Evolutionary conservation across 2,888 invertebrate species (phyloP).

Genomic region (Meta bourneti): DNA sequence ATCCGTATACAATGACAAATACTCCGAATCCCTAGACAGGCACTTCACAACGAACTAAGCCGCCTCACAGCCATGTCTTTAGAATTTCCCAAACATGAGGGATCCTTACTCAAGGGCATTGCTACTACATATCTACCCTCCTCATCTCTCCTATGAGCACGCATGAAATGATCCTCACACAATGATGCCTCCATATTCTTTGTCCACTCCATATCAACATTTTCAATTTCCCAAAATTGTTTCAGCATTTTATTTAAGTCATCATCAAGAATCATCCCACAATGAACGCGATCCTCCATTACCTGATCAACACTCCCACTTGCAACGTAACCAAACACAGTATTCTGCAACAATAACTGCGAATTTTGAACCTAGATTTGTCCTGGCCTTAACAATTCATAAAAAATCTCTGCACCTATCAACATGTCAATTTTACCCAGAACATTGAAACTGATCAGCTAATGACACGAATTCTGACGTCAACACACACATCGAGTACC

Average conservation of each 20-base stretch:
- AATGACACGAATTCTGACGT: not conserved
- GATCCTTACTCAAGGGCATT: conserved; percentile 14
- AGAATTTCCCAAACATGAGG: conserved; percentile 17
- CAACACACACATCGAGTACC: not conserved
- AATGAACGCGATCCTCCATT: not conserved
- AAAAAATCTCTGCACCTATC: not conserved
- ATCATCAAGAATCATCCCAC: too few species aligned
- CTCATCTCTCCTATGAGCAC: not conserved
- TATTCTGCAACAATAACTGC: conserved; percentile 12
- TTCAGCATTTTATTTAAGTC: conserved; percentile 3
- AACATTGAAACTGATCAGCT: too few species aligned
- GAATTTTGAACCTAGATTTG: too few species aligned
- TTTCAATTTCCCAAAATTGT: conserved; percentile 32
- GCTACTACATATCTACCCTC: conserved; percentile 21
- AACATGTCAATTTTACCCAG: too few species aligned
- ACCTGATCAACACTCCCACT: too few species aligned
- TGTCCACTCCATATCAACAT: conserved; percentile 1
- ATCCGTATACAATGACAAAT: not conserved
- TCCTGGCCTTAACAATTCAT: too few species aligned
- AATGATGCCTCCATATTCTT: not conserved
- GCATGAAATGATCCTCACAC: too few species aligned
- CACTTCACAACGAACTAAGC: conserved; percentile 4
- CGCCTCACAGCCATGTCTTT: not conserved
- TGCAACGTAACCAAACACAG: conserved; percentile 25
- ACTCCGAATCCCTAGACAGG: not conserved